These are phyloP conservation scores for Diaphora mendica DNA, from an alignment of 2,888 invertebrate genomes.

Conservation along the genomic window DNA sequence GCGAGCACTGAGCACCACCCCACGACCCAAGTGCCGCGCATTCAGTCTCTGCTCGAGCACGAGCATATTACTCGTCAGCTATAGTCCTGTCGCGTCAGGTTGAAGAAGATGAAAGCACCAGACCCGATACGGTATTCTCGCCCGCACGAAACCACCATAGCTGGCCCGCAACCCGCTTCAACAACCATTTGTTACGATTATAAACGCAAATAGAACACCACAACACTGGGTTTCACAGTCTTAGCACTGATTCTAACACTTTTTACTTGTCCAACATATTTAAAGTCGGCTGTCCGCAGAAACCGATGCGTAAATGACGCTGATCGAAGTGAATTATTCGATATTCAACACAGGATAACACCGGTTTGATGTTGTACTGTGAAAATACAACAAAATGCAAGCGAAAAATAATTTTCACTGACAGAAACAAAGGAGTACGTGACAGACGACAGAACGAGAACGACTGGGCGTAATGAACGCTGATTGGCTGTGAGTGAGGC, in stretches of 20 bases:
- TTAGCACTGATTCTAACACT: slow-evolving; percentile 30
- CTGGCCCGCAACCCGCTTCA: slow-evolving; percentile 70
- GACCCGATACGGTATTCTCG: slow-evolving; percentile 71
- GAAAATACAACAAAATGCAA: slow-evolving; percentile 52
- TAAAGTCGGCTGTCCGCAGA: slow-evolving; percentile 52
- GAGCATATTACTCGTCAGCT: slow-evolving; percentile 85
- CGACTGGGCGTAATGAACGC: slow-evolving; percentile 73
- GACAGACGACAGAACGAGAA: slow-evolving; percentile 62
- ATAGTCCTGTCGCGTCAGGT: slow-evolving; percentile 82
- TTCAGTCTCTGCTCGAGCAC: slow-evolving; percentile 83
- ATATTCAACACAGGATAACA: slow-evolving; percentile 56
- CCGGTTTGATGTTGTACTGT: slow-evolving; percentile 53
- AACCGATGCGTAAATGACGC: slow-evolving; percentile 40
- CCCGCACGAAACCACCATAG: slow-evolving; percentile 78
- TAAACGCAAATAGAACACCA: slow-evolving; percentile 55
- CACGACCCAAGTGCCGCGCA: slow-evolving; percentile 75
- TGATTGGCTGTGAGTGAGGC: slow-evolving; percentile 80
- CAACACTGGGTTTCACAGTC: slow-evolving; percentile 39
- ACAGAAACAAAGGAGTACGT: slow-evolving; percentile 63
- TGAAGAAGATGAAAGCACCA: slow-evolving; percentile 82
- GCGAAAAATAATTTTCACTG: slow-evolving; percentile 59
- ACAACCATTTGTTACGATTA: slow-evolving; percentile 78
- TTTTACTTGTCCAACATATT: slow-evolving; percentile 84
- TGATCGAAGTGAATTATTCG: slow-evolving; percentile 31
- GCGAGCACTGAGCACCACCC: slow-evolving; percentile 74